Base-by-base conservation (phyloP, 1,140 invertebrate genomes). In the Apis dorsata region DNA sequence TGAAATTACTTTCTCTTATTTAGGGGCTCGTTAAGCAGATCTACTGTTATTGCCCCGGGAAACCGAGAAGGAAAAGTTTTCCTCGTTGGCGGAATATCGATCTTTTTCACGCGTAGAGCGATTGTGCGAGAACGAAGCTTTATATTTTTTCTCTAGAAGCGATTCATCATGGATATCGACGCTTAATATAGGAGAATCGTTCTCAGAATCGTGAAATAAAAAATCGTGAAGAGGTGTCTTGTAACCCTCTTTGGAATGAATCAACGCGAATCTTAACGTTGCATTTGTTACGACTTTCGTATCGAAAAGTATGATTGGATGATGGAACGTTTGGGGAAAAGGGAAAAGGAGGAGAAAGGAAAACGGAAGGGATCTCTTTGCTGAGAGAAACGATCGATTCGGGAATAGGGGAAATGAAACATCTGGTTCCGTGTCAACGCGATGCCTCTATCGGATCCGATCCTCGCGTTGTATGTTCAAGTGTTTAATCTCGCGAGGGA, bases 1-100 rank as follows among this genome's bases (percentile, higher is more conserved):
- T 93, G 92, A 93, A 93, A 93, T 94, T 93, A 93, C 91, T 92
- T 91, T 89, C 90, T 89, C 92, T 94, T 93, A 93, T 94, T 94
- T 94, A 93, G 91, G 89, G 90, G 91, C 93, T 93, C 93, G 91
- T 94, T 94, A 93, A 88, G 89, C 91, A 92, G 92, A 94, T 93
- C 92, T 93, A 93, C 89, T 92, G 93, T 94, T 94, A 94, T 93
- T 93, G 93, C 34, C 91, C 91, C 91, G 86, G 91, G 91, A 90
- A 90, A 90, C 88, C 88, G 86, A 91, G 71, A 76, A 69, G 17
- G 86, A 91, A 63, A 76, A 69, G 17, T 44, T 77, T 60, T 59
- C 80, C 21, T 13, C 24, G 34, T 5, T 44, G 34, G 0, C 34
- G 1, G 34, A 5, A 44, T 44, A 44, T 44, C 34, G 34, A 44